These are phyloP conservation scores for Peromyscus polionotus DNA, from an alignment of 2,113 vertebrate genomes.

Conservation along the genomic window DNA sequence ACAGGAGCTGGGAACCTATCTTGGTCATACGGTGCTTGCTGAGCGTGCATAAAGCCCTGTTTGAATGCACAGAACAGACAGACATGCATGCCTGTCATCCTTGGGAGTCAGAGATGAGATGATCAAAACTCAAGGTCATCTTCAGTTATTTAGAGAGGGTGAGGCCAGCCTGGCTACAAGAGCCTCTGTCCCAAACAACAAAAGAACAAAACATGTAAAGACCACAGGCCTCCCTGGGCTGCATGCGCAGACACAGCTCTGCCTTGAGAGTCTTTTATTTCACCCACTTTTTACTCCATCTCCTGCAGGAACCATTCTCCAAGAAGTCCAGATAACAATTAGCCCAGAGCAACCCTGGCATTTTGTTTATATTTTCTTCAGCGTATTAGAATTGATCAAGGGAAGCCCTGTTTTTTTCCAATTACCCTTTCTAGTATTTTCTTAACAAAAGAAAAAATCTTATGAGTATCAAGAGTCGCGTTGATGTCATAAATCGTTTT, in stretches of 20 bases:
- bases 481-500: neutral
- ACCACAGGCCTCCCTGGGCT: neutral
- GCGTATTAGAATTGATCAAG: neutral
- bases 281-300: neutral
- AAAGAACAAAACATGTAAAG: neutral
- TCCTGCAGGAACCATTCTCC: neutral
- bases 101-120: neutral
- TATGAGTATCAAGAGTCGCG: neutral
- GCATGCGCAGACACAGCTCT: neutral
- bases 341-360: neutral
- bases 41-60: neutral
- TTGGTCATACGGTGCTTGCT: no score
- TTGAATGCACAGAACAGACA: neutral
- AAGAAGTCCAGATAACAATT: neutral
- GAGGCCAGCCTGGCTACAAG: neutral
- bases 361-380: neutral
- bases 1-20: neutral
- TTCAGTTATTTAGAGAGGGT: neutral
- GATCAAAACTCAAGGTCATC: neutral
- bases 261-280: neutral
- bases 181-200: neutral
- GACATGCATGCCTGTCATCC: no score
- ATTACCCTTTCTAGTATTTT: neutral
- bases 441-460: neutral
- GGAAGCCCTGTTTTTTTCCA: neutral